Evolutionary conservation across 2,797 vertebrate species (phyloP), one percentile per base, ranked within the genome.

Genomic region (Pyrocephalus nanus): DNA sequence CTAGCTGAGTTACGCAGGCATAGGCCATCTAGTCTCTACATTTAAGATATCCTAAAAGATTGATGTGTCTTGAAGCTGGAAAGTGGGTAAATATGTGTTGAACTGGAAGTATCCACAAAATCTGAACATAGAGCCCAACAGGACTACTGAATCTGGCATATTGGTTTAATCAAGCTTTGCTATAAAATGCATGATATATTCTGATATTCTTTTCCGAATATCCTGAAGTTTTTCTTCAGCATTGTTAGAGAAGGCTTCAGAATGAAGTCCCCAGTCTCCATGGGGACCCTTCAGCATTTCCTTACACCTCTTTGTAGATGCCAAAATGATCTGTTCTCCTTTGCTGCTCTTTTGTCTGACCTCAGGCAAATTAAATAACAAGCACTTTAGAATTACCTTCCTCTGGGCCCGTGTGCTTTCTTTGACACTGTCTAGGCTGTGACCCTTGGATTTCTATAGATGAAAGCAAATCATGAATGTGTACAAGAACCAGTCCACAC

Each of bases 181-280:
- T 61, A 29, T 36, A 29, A 91, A 77, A 45, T 36, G 9, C 12
- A 17, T 64, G 21, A 27, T 66, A 8, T 17, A 36, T 2, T 2
- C n/a, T 62, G 30, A 34, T 60, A 36, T 5, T 87, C 7, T 72
- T 72, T 88, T 53, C 67, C 34, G 69, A 38, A 21, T 74, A 61
- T 57, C 51, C 38, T 30, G 6, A 83, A 65, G 11, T 25, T 67
- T 87, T 89, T 83, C 54, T 78, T 87, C 30, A 62, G 22, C 2
- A 0, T 18, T 71, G 8, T 82, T 82, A 60, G 50, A 67, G 47
- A 61, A 32, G 18, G 23, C 20, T 78, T 83, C 16, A 45, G 20
- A 75, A 17, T 29, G 47, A 27, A 48, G 47, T 48, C 47, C 12
- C 12, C 12, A 62, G 8, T 38, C 29, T 91, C 0, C 0, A 14